A percentile compares a stretch with the other conserved stretches of the same genome.
Evolutionary conservation across 2,797 vertebrate genomes (phyloP).

Genomic region (Urocyon cinereoargenteus): DNA sequence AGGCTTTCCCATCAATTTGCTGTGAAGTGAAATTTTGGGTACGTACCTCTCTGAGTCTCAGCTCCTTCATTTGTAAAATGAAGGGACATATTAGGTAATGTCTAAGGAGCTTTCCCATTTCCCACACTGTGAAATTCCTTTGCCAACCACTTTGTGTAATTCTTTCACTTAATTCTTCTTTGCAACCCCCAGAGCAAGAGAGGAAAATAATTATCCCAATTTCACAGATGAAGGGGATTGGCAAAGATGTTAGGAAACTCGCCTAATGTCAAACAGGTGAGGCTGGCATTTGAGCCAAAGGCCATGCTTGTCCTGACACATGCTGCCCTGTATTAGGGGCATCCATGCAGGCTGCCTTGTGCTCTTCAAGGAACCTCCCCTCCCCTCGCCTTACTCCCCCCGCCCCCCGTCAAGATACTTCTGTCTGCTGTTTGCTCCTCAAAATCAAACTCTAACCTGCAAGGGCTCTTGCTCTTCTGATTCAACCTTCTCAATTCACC

Average conservation of each 20-base stretch:
- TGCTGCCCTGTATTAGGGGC: background rate
- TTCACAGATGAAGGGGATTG: constrained; percentile 1
- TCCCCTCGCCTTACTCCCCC: background rate
- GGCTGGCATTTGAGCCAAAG: background rate
- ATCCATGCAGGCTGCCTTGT: fast-evolving
- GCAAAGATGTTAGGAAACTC: background rate
- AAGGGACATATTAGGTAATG: background rate
- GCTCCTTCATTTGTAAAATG: background rate
- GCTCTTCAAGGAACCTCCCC: background rate
- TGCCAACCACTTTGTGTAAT: background rate
- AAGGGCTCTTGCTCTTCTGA: background rate
- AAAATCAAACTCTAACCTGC: background rate
- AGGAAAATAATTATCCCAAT: background rate
- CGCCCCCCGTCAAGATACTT: background rate
- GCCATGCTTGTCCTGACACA: background rate
- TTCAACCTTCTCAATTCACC: background rate
- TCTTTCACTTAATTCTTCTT: background rate
- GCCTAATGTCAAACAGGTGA: background rate
- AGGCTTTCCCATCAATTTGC: background rate
- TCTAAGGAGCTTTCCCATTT: background rate
- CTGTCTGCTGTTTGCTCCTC: background rate
- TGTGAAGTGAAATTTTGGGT: background rate
- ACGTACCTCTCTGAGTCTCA: background rate
- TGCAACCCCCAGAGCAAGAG: background rate
- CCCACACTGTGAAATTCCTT: background rate